Evolutionary conservation across 2,113 vertebrate species (phyloP).

Genomic region (Oxyruncus cristatus): DNA sequence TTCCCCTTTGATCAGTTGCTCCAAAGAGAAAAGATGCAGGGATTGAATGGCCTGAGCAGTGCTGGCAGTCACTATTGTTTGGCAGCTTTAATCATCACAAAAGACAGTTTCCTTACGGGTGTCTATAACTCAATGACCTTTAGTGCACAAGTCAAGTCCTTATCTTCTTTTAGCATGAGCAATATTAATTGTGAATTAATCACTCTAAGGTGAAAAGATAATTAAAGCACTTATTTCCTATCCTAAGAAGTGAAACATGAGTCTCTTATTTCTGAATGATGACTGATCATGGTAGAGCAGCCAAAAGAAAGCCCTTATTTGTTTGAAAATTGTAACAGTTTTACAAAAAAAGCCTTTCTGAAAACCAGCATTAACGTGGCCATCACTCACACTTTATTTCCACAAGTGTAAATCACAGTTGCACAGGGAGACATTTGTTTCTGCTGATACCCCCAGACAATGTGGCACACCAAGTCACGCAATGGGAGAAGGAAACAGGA

Average conservation of each 20-base stretch:
- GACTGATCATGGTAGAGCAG: neutral
- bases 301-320: neutral
- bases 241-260: neutral
- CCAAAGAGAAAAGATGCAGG: neutral
- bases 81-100: neutral
- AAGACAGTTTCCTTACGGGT: slow-evolving; percentile 8
- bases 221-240: neutral
- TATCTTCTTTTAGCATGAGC: neutral
- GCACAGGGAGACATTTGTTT: neutral
- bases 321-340: neutral
- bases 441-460: neutral
- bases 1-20: neutral
- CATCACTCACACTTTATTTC: neutral
- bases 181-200: neutral
- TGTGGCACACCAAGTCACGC: rapidly evolving
- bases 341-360: neutral
- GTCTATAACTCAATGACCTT: neutral
- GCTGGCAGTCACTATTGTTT: neutral
- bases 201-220: neutral
- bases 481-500: neutral
- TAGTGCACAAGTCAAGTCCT: neutral
- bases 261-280: neutral
- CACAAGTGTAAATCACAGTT: neutral
- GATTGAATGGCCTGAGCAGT: neutral
- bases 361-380: neutral